Evolutionary conservation across 2,888 invertebrate species (phyloP), one percentile per base, ranked within the genome.

Genomic region (Toxonevra muliebris): DNA sequence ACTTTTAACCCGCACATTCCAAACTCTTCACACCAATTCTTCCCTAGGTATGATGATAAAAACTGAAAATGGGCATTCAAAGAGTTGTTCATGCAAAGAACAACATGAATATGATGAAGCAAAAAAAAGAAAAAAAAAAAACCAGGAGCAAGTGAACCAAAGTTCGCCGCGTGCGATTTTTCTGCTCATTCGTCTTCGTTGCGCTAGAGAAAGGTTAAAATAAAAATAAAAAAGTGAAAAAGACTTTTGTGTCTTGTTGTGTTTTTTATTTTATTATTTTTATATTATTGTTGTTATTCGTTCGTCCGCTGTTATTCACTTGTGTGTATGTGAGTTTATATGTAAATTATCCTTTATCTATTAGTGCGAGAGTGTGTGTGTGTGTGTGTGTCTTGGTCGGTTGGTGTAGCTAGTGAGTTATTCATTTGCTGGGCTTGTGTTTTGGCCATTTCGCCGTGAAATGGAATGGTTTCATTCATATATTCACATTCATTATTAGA

Each of bases 401-500:
- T 12, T 66, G 72, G 71, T 69, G 60, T 43, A n/a, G 61, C 52
- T 40, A 30, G 48, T 50, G 45, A 58, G 8, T 13, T 43, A 54
- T 40, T 13, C 52, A 43, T 20, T 4, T 13, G 13, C 52, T 30
- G 30, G 19, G 45, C 42, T 10, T 66, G 66, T 61, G 55, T 42
- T 54, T 57, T 30, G 30, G 61, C 55, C 40, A 61, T 50, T 66
- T 57, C 50, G 67, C 17, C 55, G 48, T 57, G 53, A 17, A 40
- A 42, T 63, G 54, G 63, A 48, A 61, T 66, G 65, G 73, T 76
- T 77, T 77, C 77, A 77, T 79, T 81, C 77, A 76, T 77, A 78
- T 52, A 64, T 62, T 69, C 65, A 78, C 80, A 79, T 82, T 81
- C 77, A 81, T 82, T 81, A 82, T 79, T 79, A 80, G 78, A 78